Conservation (phyloP, 2,113 vertebrate species). For the Myxocyprinus asiaticus region DNA sequence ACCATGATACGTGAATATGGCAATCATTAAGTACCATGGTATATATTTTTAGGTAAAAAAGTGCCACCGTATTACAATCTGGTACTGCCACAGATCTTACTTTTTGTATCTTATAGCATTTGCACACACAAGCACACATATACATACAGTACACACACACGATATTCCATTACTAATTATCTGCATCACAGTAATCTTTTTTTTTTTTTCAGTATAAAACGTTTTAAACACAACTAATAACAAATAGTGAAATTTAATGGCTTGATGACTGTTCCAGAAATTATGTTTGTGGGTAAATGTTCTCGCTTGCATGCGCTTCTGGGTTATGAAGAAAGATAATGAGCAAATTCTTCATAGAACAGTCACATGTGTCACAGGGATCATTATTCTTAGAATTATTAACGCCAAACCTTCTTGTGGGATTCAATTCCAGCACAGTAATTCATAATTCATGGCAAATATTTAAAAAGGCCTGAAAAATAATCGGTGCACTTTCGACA, state of each 20-base stretch:
- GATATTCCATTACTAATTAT: neutral
- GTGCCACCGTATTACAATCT: neutral
- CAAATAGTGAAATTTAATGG: conserved; percentile 10
- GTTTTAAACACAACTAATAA: conserved; percentile 30
- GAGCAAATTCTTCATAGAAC: conserved; percentile 16
- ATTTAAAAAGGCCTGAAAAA: conserved; percentile 18
- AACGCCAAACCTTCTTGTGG: neutral
- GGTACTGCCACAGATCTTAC: neutral
- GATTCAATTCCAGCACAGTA: neutral
- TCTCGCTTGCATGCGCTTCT: conserved; percentile 11
- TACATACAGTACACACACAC: neutral
- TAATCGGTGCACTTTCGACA: neutral
- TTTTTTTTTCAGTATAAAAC: neutral
- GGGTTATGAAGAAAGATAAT: conserved; percentile 25
- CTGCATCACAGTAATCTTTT: neutral
- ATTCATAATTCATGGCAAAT: conserved; percentile 8
- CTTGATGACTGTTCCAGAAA: conserved; percentile 27
- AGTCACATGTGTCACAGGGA: neutral
- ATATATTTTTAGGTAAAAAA: no score
- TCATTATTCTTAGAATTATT: conserved; percentile 10
- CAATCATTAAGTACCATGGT: no score
- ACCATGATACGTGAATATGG: no score
- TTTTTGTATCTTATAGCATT: neutral
- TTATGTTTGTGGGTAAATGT: conserved; percentile 24
- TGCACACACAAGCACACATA: neutral